These are phyloP conservation scores for Megamerina dolium DNA, from an alignment of 2,888 invertebrate species.

Conservation along the genomic window DNA sequence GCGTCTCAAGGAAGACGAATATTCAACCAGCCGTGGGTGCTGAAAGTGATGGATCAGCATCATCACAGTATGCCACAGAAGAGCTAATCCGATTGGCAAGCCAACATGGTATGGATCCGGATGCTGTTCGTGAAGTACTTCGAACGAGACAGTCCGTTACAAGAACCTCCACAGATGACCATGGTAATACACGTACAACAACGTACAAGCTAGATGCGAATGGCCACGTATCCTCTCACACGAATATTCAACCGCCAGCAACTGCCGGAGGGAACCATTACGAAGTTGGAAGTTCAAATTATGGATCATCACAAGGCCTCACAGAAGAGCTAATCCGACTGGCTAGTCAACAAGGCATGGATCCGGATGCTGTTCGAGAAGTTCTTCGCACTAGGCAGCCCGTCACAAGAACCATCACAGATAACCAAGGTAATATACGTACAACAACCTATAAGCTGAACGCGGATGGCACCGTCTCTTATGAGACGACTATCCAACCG, in stretches of 20 bases:
- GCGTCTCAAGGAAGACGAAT: slow-evolving; percentile 14
- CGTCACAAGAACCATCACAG: slow-evolving; percentile 21
- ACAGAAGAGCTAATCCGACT: too few species aligned
- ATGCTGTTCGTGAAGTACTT: slow-evolving; percentile 27
- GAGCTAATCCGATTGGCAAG: too few species aligned
- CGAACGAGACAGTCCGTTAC: slow-evolving; percentile 29
- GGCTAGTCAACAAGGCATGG: too few species aligned
- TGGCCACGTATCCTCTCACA: too few species aligned
- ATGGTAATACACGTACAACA: slow-evolving; percentile 22
- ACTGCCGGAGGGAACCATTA: too few species aligned
- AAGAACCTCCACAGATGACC: slow-evolving; percentile 18
- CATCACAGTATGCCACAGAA: too few species aligned
- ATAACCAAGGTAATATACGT: slow-evolving; percentile 20
- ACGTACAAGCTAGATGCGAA: slow-evolving; percentile 30
- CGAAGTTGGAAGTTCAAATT: too few species aligned
- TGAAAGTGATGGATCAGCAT: too few species aligned
- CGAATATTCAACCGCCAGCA: too few species aligned
- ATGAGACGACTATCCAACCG: too few species aligned
- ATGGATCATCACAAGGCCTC: too few species aligned
- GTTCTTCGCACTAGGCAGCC: slow-evolving; percentile 31
- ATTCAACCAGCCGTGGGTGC: too few species aligned
- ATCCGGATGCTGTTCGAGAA: slow-evolving; percentile 24
- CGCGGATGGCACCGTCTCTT: slow-evolving; percentile 23
- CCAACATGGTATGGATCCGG: slow-evolving; percentile 29
- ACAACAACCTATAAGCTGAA: slow-evolving; percentile 29